phyloP scores from a whole-genome alignment of 1,140 invertebrate species.

The Scaptomyza hsui region DNA sequence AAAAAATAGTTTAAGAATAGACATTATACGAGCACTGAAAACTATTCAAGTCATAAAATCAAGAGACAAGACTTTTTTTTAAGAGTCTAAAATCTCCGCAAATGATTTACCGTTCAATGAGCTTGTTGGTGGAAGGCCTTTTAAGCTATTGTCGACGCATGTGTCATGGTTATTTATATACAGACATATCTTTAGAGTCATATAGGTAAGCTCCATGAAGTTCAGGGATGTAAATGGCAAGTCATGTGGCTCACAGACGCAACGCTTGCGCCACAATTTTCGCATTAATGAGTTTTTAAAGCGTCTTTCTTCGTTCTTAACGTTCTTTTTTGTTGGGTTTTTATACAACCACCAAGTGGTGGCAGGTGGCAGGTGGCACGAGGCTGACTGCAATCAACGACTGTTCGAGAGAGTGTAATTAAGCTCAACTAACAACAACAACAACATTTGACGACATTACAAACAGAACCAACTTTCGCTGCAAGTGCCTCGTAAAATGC shows the following conservation, averaged over 20 bases:
- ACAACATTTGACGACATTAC: conserved; percentile 21
- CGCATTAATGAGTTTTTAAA: conserved; percentile 51
- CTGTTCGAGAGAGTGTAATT: conserved; percentile 32
- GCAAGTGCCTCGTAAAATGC: conserved; percentile 38
- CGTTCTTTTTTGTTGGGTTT: conserved; percentile 4
- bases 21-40: not conserved
- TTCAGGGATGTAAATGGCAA: conserved; percentile 34
- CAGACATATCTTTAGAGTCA: not conserved
- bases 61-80: not conserved
- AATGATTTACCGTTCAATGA: conserved; percentile 2
- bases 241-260: conserved; percentile 18
- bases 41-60: conserved; percentile 9
- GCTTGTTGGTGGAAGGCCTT: not conserved
- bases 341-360: not conserved
- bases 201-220: conserved; percentile 10
- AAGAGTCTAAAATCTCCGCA: not conserved
- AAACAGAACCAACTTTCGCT: conserved; percentile 29
- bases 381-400: conserved; percentile 42
- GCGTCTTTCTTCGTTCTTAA: conserved; percentile 35
- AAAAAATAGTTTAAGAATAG: not conserved
- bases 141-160: conserved; percentile 9
- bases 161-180: conserved; percentile 6
- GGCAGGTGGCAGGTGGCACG: conserved; percentile 10
- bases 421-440: conserved; percentile 30
- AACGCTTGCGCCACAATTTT: conserved; percentile 24